These are phyloP conservation scores for Ctenomys sociabilis DNA, from an alignment of 2,113 vertebrate species.

Conservation along the genomic window DNA sequence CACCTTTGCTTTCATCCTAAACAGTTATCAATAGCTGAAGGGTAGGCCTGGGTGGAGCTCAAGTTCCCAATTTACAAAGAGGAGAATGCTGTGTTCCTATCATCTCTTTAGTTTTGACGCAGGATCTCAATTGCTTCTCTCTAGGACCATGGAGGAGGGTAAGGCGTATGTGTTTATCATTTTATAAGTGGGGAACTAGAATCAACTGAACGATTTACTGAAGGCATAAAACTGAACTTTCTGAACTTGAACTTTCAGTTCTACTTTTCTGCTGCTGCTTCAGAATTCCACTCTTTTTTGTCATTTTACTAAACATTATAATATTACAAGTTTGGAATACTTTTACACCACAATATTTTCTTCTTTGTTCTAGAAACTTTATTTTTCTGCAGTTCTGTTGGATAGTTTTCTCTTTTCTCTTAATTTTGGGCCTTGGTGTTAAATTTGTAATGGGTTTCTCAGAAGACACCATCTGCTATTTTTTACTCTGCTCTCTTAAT, in stretches of 20 bases:
- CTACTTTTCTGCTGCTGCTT: background rate
- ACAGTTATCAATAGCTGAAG: background rate
- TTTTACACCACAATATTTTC: background rate
- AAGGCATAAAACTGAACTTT: background rate
- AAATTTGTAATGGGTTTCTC: background rate
- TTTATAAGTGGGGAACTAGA: conserved; percentile 3
- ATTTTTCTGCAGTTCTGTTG: background rate
- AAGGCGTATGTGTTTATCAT: background rate
- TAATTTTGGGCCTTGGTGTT: background rate
- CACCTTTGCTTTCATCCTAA: background rate
- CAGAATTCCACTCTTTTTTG: background rate
- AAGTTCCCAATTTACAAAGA: background rate
- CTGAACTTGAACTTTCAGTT: background rate
- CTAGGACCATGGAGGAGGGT: background rate
- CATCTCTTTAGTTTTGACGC: background rate
- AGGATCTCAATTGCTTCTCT: background rate
- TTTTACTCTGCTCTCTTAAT: background rate
- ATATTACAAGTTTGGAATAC: background rate
- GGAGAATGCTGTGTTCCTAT: background rate
- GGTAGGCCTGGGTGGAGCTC: background rate
- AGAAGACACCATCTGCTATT: background rate
- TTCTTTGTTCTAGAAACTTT: conserved; percentile 33
- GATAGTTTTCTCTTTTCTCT: background rate
- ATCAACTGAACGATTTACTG: background rate
- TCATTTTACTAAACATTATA: background rate